Evolutionary conservation across 2,888 invertebrate genomes (phyloP), one percentile per base, ranked within the genome.

Genomic region (Drosophila mimetica): DNA sequence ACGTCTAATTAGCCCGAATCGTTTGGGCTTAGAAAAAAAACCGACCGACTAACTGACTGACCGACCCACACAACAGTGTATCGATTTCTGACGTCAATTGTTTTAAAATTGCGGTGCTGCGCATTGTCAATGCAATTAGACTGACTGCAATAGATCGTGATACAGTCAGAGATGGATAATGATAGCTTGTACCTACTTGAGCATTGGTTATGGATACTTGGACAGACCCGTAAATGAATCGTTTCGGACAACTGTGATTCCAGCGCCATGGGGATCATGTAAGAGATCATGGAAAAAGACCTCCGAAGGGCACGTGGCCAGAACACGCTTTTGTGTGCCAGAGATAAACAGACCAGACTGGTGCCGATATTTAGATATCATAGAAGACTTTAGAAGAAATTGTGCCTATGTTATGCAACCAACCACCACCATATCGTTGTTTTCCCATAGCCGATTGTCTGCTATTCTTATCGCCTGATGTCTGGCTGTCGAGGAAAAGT

Each of bases 1-100:
- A 76, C 50, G 79, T 61, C 69, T 83, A 81, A 81, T 81, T 81
- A 86, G 83, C 52, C 52, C 25, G 52, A 59, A 71, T 52, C 39
- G 50, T 57, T 42, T 30, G 32, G 52, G 39, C 30, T 52, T 47
- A 36, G 16, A 3, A 22, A 47, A 20, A 4, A 18, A 22, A 57
- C 18, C 18, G 32, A 51, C 44, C 25, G 39, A 46, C 34, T 36
- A 34, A 50, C 60, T 22, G 6, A 39, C 16, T 13, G 22, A 34
- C 47, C 63, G 30, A 51, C 37, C 42, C 18, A 42, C 50, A 8
- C 8, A 34, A 28, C 18, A 13, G 44, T 44, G 44, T 44, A 65
- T 65, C 44, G 64, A 64, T 25, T 50, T 48, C 71, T 80, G 79
- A 80, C 79, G 79, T 81, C 85, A 84, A 64, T 50, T 57, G 51